Evolutionary conservation across 2,888 invertebrate species (phyloP).

Genomic region (Idaea aversata): DNA sequence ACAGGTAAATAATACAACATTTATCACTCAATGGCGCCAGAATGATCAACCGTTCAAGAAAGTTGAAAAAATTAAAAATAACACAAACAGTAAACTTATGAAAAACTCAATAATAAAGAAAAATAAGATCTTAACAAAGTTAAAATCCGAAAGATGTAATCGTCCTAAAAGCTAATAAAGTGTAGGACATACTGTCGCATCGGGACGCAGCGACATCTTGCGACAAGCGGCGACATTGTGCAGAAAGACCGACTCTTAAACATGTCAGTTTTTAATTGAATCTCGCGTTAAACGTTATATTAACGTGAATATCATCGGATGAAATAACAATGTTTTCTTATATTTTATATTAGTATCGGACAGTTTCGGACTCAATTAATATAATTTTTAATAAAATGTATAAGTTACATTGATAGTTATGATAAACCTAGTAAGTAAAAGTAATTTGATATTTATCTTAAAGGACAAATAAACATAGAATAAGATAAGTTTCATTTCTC

Average conservation of each 20-base stretch:
- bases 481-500: no score
- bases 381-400: background rate
- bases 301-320: constrained; percentile 35
- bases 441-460: background rate
- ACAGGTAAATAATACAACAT: no score
- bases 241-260: constrained; percentile 44
- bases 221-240: constrained; percentile 17
- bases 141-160: background rate
- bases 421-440: background rate
- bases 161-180: constrained; percentile 27
- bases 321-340: constrained; percentile 2
- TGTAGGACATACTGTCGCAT: constrained; percentile 29
- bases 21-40: no score
- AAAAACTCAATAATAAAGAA: background rate
- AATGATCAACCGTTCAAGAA: background rate
- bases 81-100: background rate
- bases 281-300: constrained; percentile 57
- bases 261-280: constrained; percentile 71
- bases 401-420: background rate
- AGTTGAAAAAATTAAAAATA: background rate
- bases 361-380: background rate
- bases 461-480: background rate
- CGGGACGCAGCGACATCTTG: constrained; percentile 15
- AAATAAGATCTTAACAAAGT: background rate
- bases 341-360: background rate